These are phyloP conservation scores for Triplophysa tibetana DNA, from an alignment of 2,113 vertebrate species.

Conservation along the genomic window DNA sequence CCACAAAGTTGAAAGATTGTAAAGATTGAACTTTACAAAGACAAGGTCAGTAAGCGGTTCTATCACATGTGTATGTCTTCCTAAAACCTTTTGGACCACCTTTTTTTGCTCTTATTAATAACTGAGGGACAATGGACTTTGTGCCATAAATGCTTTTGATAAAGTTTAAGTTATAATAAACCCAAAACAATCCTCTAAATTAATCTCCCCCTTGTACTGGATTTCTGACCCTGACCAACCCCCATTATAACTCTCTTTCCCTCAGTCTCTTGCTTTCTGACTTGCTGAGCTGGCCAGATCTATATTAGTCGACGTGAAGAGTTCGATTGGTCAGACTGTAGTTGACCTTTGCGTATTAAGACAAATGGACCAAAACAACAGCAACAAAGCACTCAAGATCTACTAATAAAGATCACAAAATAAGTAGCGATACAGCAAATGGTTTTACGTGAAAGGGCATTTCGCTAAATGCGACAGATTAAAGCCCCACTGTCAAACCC, in stretches of 20 bases:
- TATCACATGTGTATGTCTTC: too few species aligned
- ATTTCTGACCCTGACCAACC: background rate
- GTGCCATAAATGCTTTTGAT: too few species aligned
- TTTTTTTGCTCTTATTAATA: too few species aligned
- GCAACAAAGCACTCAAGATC: background rate
- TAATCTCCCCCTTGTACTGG: background rate
- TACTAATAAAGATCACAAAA: slow-evolving; percentile 66
- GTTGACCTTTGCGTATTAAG: slow-evolving; percentile 69
- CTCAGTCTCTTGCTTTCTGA: slow-evolving; percentile 55
- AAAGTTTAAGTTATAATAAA: too few species aligned
- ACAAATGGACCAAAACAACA: slow-evolving; percentile 51
- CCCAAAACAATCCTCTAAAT: background rate
- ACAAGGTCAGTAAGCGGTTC: too few species aligned
- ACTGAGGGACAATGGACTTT: too few species aligned
- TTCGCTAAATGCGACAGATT: slow-evolving; percentile 69
- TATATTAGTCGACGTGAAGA: slow-evolving; percentile 68
- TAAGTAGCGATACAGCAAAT: slow-evolving; percentile 66
- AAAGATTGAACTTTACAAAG: too few species aligned
- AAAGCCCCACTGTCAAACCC: slow-evolving; percentile 65
- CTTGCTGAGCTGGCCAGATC: slow-evolving; percentile 73
- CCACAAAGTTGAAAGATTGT: too few species aligned
- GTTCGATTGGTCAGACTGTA: slow-evolving; percentile 59
- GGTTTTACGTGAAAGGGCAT: slow-evolving; percentile 51
- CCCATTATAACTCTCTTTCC: background rate
- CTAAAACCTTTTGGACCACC: too few species aligned